A percentile compares a stretch with the other conserved stretches of the same genome.
phyloP scores from a whole-genome alignment of 1,140 invertebrate genomes.

The Drusus annulatus region DNA sequence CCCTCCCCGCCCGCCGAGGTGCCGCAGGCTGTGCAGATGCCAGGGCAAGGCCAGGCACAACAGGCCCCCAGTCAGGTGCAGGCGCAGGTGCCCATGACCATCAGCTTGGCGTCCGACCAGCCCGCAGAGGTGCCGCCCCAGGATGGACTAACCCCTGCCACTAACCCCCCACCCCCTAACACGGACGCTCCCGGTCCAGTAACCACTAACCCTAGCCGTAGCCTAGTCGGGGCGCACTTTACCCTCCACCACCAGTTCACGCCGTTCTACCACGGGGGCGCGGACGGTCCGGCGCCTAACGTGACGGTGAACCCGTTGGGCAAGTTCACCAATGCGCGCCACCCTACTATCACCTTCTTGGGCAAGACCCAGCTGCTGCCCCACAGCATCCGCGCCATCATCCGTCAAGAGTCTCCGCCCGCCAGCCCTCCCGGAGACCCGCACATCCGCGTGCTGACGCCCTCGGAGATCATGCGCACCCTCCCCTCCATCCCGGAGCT shows the following conservation, averaged over 20 bases:
- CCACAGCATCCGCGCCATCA: slow-evolving; percentile 51
- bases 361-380: slow-evolving; percentile 51
- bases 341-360: slow-evolving; percentile 48
- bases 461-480: slow-evolving; percentile 89
- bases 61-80: slow-evolving; percentile 57
- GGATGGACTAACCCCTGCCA: slow-evolving; percentile 58
- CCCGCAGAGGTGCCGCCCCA: slow-evolving; percentile 57
- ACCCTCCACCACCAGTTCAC: slow-evolving; percentile 55
- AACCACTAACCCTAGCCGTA: slow-evolving; percentile 62
- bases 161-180: slow-evolving; percentile 59
- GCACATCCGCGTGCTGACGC: slow-evolving; percentile 88
- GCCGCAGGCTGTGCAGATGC: slow-evolving; percentile 2
- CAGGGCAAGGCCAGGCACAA: slow-evolving; percentile 57
- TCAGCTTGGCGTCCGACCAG: slow-evolving; percentile 61
- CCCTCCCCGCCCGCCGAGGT: slow-evolving; percentile 60
- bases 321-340: slow-evolving; percentile 53
- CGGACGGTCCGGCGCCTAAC: slow-evolving; percentile 69
- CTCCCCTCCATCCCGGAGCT: slow-evolving; percentile 82
- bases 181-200: slow-evolving; percentile 61
- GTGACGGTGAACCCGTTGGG: slow-evolving; percentile 74
- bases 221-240: slow-evolving; percentile 48
- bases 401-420: slow-evolving; percentile 63
- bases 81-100: slow-evolving; percentile 30
- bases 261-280: slow-evolving; percentile 49
- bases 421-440: slow-evolving; percentile 72